A percentile compares a stretch with the other conserved stretches of the same genome.
Evolutionary conservation across 2,113 vertebrate species (phyloP).

Genomic region (Hippolais icterina): DNA sequence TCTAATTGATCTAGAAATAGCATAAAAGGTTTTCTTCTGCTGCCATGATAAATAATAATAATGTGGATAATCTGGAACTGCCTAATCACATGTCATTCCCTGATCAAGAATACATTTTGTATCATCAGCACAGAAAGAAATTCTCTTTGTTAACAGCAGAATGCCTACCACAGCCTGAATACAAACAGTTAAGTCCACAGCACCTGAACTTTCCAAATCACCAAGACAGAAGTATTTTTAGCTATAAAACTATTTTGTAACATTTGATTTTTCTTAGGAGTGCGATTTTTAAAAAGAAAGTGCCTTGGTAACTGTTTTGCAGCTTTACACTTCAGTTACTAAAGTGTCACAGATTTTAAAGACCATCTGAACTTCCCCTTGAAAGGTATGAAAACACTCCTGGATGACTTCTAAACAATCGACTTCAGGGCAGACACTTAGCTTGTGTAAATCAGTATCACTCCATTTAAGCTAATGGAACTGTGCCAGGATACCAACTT

Average conservation of each 20-base stretch:
- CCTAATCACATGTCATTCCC: background rate
- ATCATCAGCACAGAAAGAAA: background rate
- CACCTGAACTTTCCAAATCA: background rate
- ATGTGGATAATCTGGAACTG: background rate
- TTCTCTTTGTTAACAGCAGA: background rate
- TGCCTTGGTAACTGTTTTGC: background rate
- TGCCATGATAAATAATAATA: background rate
- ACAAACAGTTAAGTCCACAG: background rate
- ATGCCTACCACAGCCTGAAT: background rate
- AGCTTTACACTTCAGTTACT: slow-evolving; percentile 5
- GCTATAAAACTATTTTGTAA: background rate
- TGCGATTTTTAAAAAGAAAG: background rate
- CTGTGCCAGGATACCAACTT: background rate
- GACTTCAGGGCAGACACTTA: background rate
- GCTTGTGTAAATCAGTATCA: slow-evolving; percentile 13
- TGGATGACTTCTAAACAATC: slow-evolving; percentile 12
- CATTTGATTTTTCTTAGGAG: slow-evolving; percentile 1
- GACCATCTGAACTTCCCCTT: background rate
- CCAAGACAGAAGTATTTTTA: background rate
- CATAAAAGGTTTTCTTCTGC: background rate
- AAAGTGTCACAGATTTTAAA: background rate
- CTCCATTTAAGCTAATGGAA: background rate
- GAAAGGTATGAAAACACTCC: slow-evolving; percentile 33
- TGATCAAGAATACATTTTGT: background rate
- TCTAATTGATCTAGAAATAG: background rate